phyloP scores from a whole-genome alignment of 2,797 vertebrate genomes.

The Rhyacichthys aspro region DNA sequence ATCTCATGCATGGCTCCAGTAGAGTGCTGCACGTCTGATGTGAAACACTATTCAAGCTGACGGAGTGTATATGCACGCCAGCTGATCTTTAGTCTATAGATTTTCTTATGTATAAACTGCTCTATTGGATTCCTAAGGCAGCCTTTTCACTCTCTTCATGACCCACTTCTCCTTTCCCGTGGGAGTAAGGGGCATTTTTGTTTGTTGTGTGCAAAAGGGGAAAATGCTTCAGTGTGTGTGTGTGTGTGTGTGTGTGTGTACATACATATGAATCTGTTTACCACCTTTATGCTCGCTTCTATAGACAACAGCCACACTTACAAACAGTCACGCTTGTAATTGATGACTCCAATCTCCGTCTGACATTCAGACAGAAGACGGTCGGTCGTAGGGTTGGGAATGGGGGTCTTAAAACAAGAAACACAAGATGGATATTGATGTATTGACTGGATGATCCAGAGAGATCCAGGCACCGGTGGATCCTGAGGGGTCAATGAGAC shows the following conservation, averaged over 20 bases:
- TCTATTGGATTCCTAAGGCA: slow-evolving; percentile 66
- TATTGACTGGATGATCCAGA: slow-evolving; percentile 75
- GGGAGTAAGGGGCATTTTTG: slow-evolving; percentile 50
- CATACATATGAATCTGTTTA: slow-evolving; percentile 34
- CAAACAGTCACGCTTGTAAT: slow-evolving; percentile 56
- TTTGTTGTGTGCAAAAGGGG: slow-evolving; percentile 36
- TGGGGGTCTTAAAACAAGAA: slow-evolving; percentile 66
- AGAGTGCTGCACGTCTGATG: slow-evolving; percentile 53
- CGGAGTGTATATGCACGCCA: slow-evolving; percentile 58
- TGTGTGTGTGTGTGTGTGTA: slow-evolving; percentile 50
- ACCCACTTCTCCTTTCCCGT: slow-evolving; percentile 61
- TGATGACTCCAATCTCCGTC: slow-evolving; percentile 72
- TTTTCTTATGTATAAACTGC: slow-evolving; percentile 70
- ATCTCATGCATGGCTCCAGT: slow-evolving; percentile 55
- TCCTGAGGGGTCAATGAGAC: slow-evolving; percentile 73
- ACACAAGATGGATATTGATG: slow-evolving; percentile 75
- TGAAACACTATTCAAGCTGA: slow-evolving; percentile 63
- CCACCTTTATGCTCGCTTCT: slow-evolving; percentile 27
- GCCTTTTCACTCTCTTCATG: slow-evolving; percentile 38
- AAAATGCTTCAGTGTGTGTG: slow-evolving; percentile 32
- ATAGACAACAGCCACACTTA: slow-evolving; percentile 34
- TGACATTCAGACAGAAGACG: slow-evolving; percentile 68
- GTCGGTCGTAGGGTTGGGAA: slow-evolving; percentile 34
- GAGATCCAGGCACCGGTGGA: slow-evolving; percentile 69
- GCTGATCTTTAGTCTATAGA: slow-evolving; percentile 79